A percentile compares a stretch with the other conserved stretches of the same genome.
These are phyloP conservation scores for Dreissena polymorpha DNA, from an alignment of 1,140 invertebrate species.

Conservation along the genomic window DNA sequence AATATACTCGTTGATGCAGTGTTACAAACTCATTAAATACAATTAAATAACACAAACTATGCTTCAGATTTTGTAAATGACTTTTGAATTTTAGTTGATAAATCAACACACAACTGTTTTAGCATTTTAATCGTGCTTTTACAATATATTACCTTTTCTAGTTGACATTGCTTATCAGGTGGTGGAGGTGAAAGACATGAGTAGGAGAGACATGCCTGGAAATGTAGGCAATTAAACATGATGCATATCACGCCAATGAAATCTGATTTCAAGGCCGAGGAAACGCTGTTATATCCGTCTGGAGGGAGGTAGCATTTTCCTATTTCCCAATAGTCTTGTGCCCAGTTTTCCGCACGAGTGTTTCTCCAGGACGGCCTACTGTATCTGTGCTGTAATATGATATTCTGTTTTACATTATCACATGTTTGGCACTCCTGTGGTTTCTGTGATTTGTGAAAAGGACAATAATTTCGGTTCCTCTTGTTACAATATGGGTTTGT, in stretches of 20 bases:
- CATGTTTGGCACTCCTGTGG: not conserved
- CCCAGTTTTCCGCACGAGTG: not conserved
- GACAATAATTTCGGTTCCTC: too few species aligned
- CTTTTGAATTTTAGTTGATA: too few species aligned
- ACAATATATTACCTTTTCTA: too few species aligned
- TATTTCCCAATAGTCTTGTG: constrained; percentile 9
- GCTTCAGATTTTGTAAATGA: too few species aligned
- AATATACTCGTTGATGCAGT: too few species aligned
- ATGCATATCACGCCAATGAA: constrained; percentile 1
- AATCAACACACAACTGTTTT: too few species aligned
- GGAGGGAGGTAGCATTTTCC: constrained; percentile 4
- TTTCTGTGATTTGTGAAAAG: not conserved
- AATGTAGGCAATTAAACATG: not conserved
- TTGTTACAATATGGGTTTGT: not conserved
- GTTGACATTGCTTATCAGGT: too few species aligned
- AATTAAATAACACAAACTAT: too few species aligned
- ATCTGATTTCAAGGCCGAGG: not conserved
- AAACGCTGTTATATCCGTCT: not conserved
- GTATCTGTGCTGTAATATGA: not conserved
- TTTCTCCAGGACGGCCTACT: not conserved
- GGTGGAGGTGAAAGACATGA: too few species aligned
- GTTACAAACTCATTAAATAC: too few species aligned
- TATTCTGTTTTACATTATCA: not conserved
- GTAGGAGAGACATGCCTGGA: not conserved
- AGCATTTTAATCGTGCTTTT: too few species aligned